phyloP scores from a whole-genome alignment of 2,113 vertebrate species.

The Argyrosomus japonicus region DNA sequence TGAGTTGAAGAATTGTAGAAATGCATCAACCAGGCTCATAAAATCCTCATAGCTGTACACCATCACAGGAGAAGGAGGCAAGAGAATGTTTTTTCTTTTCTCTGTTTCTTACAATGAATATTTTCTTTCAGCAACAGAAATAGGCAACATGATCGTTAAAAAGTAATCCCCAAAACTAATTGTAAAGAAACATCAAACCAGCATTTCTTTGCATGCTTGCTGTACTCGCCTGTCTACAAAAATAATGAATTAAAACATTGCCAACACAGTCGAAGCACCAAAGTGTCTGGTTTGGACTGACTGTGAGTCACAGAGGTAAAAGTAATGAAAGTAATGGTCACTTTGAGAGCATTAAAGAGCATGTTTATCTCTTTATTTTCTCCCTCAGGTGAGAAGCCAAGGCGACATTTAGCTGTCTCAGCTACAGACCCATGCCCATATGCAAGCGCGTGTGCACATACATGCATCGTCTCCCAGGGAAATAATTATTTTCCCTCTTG shows the following conservation, averaged over 20 bases:
- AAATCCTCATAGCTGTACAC: constrained; percentile 2
- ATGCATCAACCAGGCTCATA: constrained; percentile 7
- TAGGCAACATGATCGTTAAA: background rate
- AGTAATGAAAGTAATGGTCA: background rate
- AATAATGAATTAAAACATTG: constrained; percentile 18
- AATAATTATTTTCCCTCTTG: constrained; percentile 69
- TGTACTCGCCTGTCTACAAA: background rate
- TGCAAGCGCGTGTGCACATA: background rate
- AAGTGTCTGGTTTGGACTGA: background rate
- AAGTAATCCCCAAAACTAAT: constrained; percentile 32
- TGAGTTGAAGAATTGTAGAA: background rate
- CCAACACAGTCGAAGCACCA: constrained; percentile 18
- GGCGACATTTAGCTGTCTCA: constrained; percentile 42
- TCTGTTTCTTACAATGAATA: constrained; percentile 18
- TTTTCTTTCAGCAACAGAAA: constrained; percentile 10
- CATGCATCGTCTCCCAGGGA: constrained; percentile 50
- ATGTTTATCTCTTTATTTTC: constrained; percentile 24
- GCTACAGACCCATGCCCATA: background rate
- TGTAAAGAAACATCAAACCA: constrained; percentile 24
- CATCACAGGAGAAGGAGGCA: background rate
- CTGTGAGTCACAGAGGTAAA: background rate
- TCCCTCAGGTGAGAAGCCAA: constrained; percentile 35
- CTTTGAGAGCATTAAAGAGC: constrained; percentile 6
- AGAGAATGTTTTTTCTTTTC: background rate
- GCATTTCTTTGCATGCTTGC: constrained; percentile 17